Evolutionary conservation across 2,113 vertebrate species (phyloP), one percentile per base, ranked within the genome.

Genomic region (Odontophorus gujanensis): DNA sequence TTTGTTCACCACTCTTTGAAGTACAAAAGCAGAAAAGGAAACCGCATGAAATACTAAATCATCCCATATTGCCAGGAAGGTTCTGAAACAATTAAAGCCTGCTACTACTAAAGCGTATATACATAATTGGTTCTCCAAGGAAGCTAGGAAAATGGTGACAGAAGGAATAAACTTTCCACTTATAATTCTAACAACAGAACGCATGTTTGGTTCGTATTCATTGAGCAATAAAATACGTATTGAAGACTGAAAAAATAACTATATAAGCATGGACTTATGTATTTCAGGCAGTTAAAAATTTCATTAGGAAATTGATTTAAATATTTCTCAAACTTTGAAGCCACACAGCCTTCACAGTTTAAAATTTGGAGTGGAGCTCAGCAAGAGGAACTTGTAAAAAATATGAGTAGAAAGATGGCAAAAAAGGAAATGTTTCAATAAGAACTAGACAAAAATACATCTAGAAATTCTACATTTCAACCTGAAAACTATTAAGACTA

Each of bases 1-100:
- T 92, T 90, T 81, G 48, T 81, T 94, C 89, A 53, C 66, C 53
- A 81, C 43, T 47, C 66, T 90, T 84, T 90, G 89, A 87, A 90
- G 62, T 36, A 81, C 53, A 73, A 92, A 89, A 83, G 66, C 74
- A 85, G 65, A 59, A 77, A 87, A 96, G 73, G 66, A 88, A 84
- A 78, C 51, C 11, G 3, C 66, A 92, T 73, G 61, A 81, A 94
- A 90, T 81, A 84, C 51, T 93, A 87, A 94, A 76, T 61, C n/a
- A 73, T 34, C 40, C 77, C 81, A 68, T 50, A 81, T 84, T 84
- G 75, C 36, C 62, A 73, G 28, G 19, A 81, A 86, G 36, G 40
- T 47, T 80, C 63, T 89, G 71, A 80, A 96, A 92, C 59, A 93
- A 91, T 82, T 87, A 57, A 74, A 85, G 87, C 7, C 7, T 53